Conservation (phyloP, 2,888 invertebrate species). For the Zygogramma bicolorata region DNA sequence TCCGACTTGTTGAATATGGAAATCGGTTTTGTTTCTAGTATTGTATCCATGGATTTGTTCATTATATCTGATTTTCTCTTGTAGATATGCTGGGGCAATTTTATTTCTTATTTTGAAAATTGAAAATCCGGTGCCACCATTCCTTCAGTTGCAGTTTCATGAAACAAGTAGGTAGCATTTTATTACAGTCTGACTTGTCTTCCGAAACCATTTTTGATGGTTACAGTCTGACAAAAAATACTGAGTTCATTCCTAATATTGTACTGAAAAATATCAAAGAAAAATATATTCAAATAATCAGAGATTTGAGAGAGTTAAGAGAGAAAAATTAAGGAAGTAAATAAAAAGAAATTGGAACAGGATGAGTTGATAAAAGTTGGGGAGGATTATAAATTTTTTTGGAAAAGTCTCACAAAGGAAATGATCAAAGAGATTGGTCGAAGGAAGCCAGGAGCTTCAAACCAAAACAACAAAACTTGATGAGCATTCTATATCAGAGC, state of each 20-base stretch:
- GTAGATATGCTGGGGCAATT: conserved; percentile 9
- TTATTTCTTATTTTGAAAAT: conserved; percentile 3
- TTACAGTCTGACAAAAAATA: conserved; percentile 37
- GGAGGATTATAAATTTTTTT: conserved; percentile 38
- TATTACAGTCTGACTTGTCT: conserved; percentile 36
- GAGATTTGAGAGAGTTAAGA: conserved; percentile 44
- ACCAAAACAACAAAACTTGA: conserved; percentile 2
- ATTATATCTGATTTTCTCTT: no score
- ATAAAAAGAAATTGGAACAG: conserved; percentile 40
- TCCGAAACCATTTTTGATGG: conserved; percentile 21
- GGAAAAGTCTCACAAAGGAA: conserved; percentile 36
- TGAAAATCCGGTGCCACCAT: conserved; percentile 39
- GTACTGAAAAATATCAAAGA: conserved; percentile 42
- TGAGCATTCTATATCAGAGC: conserved; percentile 15
- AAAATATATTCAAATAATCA: conserved; percentile 36
- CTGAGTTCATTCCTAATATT: conserved; percentile 40
- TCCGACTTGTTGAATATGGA: no score
- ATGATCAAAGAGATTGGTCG: conserved; percentile 29
- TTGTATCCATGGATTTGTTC: no score
- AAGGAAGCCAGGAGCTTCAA: conserved; percentile 14
- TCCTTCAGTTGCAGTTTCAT: conserved; percentile 45
- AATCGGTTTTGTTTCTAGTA: no score
- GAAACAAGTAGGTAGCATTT: conserved; percentile 38
- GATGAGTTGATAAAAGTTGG: conserved; percentile 38
- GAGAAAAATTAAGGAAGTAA: conserved; percentile 34